Base-by-base conservation (phyloP, 2,888 invertebrate species). In the Abrostola triplasia region DNA sequence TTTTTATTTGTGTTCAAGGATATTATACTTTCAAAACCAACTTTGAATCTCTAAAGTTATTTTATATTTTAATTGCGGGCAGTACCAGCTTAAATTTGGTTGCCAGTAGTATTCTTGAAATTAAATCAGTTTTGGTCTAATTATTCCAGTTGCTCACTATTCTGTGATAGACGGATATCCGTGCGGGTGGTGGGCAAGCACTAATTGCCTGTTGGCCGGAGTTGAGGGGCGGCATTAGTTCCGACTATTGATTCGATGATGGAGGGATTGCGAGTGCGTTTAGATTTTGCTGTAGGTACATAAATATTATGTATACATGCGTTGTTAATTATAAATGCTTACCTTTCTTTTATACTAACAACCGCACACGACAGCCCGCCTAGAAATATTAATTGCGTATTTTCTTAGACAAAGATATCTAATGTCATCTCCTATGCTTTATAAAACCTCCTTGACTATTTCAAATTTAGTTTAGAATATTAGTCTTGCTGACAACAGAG, bases 191-290 rank as follows among this genome's bases (percentile, higher is more conserved):
- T 68, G 68, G 73, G 70, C 63, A 65, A 77, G 80, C 80, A 81
- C 88, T 92, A 91, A 92, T 92, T 92, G 90, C 85, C 82, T 82
- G 77, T 78, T 66, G 67, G 62, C 72, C 73, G 79, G 80, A 84
- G 69, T 72, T 83, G 82, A 76, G 80, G 80, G 77, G 77, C 41
- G 54, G 84, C 87, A 88, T 89, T 88, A 88, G 84, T 81, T 64
- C 82, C 65, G 70, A 76, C 76, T 83, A 86, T 85, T 75, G 79
- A 78, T 85, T 85, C 77, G 73, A 76, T 77, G 69, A 67, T 72
- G 68, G 55, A 72, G 63, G 55, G 54, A 77, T 48, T 72, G 77
- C 51, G 59, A 66, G 73, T 72, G 77, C 71, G 71, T 72, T 73
- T n/a, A 73, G 72, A 77, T 77, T 73, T 57, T 76, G 38, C 49